Base-by-base conservation (phyloP, 2,888 invertebrate genomes). In the Orgyia antiqua region DNA sequence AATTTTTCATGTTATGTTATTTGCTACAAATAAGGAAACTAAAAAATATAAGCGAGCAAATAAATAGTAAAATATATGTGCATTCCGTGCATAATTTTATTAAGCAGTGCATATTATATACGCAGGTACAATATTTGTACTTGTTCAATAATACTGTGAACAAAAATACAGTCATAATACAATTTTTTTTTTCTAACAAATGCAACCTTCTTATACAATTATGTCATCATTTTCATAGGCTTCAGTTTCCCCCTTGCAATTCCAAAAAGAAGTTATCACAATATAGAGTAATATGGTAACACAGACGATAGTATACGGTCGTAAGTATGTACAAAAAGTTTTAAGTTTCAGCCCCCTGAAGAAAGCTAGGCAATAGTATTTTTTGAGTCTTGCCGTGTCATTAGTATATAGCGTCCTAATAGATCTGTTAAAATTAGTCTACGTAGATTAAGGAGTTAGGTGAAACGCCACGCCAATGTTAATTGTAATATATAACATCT, bases 51-150 rank as follows among this genome's bases (percentile, higher is more conserved):
- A 84, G 80, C 80, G 57, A 64, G 75, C 75, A 79, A 82, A 82
- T 60, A 68, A 68, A 63, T 59, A 59, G 60, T 38, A 71, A 62
- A 70, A 38, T 61, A 62, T 64, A 58, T 46, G 65, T 79, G 83
- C 83, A 73, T 58, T 68, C 51, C 83, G 83, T 86, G 84, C 84
- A 77, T 58, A 42, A 48, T 42, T 54, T 65, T 71, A 72, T 68
- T 63, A 84, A 82, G 84, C 84, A 76, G 83, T 84, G 84, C 83
- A 74, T 51, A 59, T n/a, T 74, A 68, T 72, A 63, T 70, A 76
- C 65, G 69, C 71, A 63, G 56, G 60, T 44, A 61, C 49, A 53
- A 44, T 48, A 33, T 36, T 45, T 38, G 42, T 36, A 48, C 36
- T 44, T 31, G 13, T 35, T 40, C 30, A 21, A 38, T 23, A 32